Conservation (phyloP, 2,888 invertebrate genomes). For the Cataglyphis rosenhaueri region DNA sequence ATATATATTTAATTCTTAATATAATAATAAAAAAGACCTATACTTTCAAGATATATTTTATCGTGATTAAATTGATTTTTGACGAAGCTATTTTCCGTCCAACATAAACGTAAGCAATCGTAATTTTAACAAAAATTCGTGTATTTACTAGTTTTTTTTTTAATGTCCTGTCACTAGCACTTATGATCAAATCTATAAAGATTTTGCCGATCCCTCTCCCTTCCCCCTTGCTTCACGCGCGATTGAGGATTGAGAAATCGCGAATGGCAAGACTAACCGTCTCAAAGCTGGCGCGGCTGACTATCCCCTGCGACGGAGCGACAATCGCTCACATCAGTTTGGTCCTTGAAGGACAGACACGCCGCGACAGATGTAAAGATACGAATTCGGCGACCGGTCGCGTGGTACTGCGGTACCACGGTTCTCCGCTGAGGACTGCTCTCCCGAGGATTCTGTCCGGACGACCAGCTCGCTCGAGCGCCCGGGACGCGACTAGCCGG, state of each 20-base stretch:
- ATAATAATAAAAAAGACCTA: background rate
- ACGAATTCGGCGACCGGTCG: constrained; percentile 63
- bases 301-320: constrained; percentile 22
- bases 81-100: background rate
- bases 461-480: constrained; percentile 84
- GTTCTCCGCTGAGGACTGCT: constrained; percentile 54
- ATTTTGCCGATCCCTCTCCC: background rate
- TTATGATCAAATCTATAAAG: background rate
- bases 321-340: constrained; percentile 56
- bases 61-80: background rate
- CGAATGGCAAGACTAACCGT: constrained; percentile 59
- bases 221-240: background rate
- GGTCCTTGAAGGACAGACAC: constrained; percentile 12
- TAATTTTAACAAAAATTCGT: background rate
- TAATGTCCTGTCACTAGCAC: background rate
- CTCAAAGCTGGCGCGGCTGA: constrained; percentile 41
- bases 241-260: constrained; percentile 9
- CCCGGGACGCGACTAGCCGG: constrained; percentile 85
- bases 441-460: constrained; percentile 67
- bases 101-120: background rate
- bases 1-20: background rate
- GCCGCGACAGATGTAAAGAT: constrained; percentile 45
- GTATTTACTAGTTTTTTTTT: background rate
- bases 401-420: constrained; percentile 65
- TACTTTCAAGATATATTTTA: background rate